These are phyloP conservation scores for Amblyopsis rosae DNA, from an alignment of 2,113 vertebrate species.

Conservation along the genomic window DNA sequence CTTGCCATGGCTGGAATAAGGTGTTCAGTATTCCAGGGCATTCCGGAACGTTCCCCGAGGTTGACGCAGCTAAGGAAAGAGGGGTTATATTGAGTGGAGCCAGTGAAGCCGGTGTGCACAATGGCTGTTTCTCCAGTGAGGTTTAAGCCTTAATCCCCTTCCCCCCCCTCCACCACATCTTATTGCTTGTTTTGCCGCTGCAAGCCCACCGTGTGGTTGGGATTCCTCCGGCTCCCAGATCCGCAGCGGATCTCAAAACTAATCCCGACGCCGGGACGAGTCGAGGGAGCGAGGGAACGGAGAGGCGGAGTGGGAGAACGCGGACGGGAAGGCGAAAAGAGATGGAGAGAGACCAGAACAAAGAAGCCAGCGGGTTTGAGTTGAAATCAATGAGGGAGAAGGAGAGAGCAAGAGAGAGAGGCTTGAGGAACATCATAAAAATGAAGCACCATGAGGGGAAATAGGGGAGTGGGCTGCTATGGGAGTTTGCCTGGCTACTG, in stretches of 20 bases:
- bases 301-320: neutral
- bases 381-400: constrained; percentile 1
- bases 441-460: neutral
- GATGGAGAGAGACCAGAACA: constrained; percentile 24
- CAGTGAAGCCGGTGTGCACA: neutral
- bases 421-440: neutral
- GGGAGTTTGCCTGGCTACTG: constrained; percentile 31
- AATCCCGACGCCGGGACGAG: constrained; percentile 36
- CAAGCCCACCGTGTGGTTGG: constrained; percentile 33
- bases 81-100: no score
- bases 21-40: no score
- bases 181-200: constrained; percentile 50
- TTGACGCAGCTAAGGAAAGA: no score
- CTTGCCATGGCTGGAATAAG: no score
- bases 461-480: neutral
- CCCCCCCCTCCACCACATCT: neutral
- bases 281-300: neutral
- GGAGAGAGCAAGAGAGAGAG: neutral
- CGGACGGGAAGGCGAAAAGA: neutral
- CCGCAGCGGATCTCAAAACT: constrained; percentile 32
- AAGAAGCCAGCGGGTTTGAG: constrained; percentile 1
- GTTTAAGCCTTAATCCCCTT: constrained; percentile 36
- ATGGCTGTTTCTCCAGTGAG: constrained; percentile 33
- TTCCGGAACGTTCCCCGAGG: no score
- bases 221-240: constrained; percentile 26